Evolutionary conservation across 2,888 invertebrate species (phyloP), one percentile per base, ranked within the genome.

Genomic region (Tolmerus cingulatus): DNA sequence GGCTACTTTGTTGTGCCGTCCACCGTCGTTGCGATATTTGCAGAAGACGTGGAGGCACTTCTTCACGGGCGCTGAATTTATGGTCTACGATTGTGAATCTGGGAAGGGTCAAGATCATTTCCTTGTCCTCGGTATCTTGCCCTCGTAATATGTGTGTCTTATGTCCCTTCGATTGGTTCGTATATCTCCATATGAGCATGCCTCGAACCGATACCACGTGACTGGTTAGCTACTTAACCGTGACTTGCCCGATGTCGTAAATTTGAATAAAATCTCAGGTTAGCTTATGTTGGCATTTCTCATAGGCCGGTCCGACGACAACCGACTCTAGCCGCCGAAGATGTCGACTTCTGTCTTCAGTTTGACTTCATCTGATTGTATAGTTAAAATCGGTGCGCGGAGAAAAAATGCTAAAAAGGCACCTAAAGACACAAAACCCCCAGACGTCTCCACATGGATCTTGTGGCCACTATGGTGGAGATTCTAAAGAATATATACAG

Each of bases 181-280:
- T 37, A 84, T 34, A 74, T 43, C 74, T 84, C 43, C 51, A 74
- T 74, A 74, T 40, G 84, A 84, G 9, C 66, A 40, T 30, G 84
- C 19, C 74, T 57, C 19, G 23, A 57, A 37, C n/a, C 40, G 66
- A 84, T 84, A 84, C 84, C 84, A 84, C 66, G 66, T 84, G 66
- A 66, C 84, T 84, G 40, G 84, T 66, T 84, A 84, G 84, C 84
- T 84, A 84, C 84, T 79, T 84, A 84, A 66, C 84, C 84, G 84
- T 84, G 84, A 84, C 84, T 84, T 84, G 84, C 74, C 27, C 84
- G 74, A 34, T 74, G 84, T 66, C 57, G 84, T 84, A 84, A 84
- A 84, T 84, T 84, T 84, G 84, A 84, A 84, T 84, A 66, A 81
- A 84, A 84, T 84, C 84, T 74, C 40, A 40, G 43, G 37, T 66